Percentiles rank a stretch among this genome's conserved stretches.
Conservation (phyloP, 2,888 invertebrate genomes). For the Palloptera scutellata region DNA sequence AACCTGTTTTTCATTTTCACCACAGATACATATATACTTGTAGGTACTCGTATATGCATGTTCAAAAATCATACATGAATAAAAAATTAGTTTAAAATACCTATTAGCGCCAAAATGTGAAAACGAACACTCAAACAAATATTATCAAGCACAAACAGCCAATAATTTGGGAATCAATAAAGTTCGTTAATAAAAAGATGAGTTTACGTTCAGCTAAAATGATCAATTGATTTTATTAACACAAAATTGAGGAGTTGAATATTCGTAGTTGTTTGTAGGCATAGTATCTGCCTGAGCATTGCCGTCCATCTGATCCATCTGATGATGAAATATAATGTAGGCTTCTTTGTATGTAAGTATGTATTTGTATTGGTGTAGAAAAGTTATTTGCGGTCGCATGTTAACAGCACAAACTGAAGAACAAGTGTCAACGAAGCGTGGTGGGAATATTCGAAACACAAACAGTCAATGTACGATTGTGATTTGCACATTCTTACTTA, state of each 20-base stretch:
- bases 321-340: too few species aligned
- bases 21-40: too few species aligned
- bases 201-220: background rate
- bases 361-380: too few species aligned
- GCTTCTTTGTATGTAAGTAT: too few species aligned
- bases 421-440: background rate
- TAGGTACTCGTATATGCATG: too few species aligned
- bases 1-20: too few species aligned
- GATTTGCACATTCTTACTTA: too few species aligned
- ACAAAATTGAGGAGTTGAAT: constrained; percentile 34
- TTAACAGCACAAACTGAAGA: background rate
- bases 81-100: constrained; percentile 20
- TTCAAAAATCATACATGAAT: background rate
- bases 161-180: constrained; percentile 9
- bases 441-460: background rate
- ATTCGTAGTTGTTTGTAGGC: constrained; percentile 41
- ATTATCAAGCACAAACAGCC: background rate
- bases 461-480: constrained; percentile 29
- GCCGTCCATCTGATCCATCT: too few species aligned
- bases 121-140: constrained; percentile 10
- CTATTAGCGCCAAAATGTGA: constrained; percentile 25
- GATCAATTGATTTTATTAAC: constrained; percentile 3
- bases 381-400: too few species aligned
- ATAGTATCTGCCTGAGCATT: constrained; percentile 36
- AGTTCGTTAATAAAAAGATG: background rate